Base-by-base conservation (phyloP, 1,140 invertebrate species). In the Drosophila ogumai region DNA sequence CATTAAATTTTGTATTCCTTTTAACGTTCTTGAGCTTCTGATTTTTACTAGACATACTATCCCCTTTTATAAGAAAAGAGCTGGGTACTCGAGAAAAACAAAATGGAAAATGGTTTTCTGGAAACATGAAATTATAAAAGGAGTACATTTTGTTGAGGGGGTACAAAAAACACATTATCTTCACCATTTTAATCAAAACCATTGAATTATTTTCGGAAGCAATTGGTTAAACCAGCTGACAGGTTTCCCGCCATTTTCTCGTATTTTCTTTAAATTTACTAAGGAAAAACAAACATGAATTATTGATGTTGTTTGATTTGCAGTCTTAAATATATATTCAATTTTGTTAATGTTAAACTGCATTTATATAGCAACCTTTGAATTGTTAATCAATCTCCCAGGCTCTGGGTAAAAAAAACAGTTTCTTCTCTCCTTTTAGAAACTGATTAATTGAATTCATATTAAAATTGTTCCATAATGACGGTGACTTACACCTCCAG, bases 401-500 rank as follows among this genome's bases (percentile, higher is more conserved):
- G 13, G 2, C 57, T 15, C 40, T 28, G 22, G 17, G n/a, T 12
- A 6, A 0, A 15, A 15, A 57, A 6, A 8, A 17, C 19, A 31
- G 34, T 40, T 32, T 50, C 7, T 32, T 25, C 8, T 15, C 32
- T 31, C 3, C 40, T 13, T 28, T 13, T 28, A 6, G 15, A 44
- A 31, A 10, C 6, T 1, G 15, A 49, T 25, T 32, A 3, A 50
- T 9, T 22, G 28, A 12, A 52, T 22, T 76, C 50, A 8, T 15
- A 13, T 15, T 15, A 52, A 38, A 40, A 22, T 7, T 44, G n/a
- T 57, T 15, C 3, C 25, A 75, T 38, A 36, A 91, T 91, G 90
- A 91, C 90, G 32, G 90, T 91, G 12, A 90, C 90, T 13, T 91
- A 91, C 49, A 91, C 90, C 0, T 65, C 85, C 0, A 55, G 59